Percentiles rank a stretch among this genome's conserved stretches.
phyloP scores from a whole-genome alignment of 2,113 vertebrate species.

The Hyla sarda region DNA sequence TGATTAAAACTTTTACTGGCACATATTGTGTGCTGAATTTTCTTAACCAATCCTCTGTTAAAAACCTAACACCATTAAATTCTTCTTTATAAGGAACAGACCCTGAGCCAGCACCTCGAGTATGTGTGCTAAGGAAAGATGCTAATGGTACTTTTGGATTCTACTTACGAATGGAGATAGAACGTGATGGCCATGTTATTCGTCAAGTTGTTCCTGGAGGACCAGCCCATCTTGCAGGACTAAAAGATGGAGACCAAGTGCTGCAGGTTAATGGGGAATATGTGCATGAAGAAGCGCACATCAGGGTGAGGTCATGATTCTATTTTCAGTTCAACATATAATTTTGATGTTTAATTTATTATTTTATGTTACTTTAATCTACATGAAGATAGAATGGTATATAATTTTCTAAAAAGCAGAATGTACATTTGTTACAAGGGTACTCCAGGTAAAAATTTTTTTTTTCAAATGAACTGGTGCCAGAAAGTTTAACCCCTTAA shows the following conservation, averaged over 20 bases:
- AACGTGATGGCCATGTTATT: slow-evolving; percentile 76
- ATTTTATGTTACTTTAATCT: too few species aligned
- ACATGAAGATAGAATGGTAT: too few species aligned
- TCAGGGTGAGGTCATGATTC: slow-evolving; percentile 68
- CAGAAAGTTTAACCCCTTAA: too few species aligned
- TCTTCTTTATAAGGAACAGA: slow-evolving; percentile 59
- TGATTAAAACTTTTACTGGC: too few species aligned
- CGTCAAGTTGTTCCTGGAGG: slow-evolving; percentile 75
- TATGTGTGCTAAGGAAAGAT: slow-evolving; percentile 82
- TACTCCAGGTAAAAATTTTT: too few species aligned
- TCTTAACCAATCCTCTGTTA: neutral
- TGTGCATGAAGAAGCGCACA: slow-evolving; percentile 69
- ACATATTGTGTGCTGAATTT: too few species aligned
- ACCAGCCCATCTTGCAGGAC: slow-evolving; percentile 72
- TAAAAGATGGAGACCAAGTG: slow-evolving; percentile 73
- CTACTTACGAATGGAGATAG: slow-evolving; percentile 73
- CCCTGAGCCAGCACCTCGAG: slow-evolving; percentile 66
- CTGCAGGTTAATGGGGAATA: slow-evolving; percentile 79
- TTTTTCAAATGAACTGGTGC: too few species aligned
- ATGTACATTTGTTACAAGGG: too few species aligned
- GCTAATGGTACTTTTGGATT: slow-evolving; percentile 79
- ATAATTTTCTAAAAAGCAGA: too few species aligned
- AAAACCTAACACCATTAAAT: neutral
- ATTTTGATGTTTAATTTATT: too few species aligned
- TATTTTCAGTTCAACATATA: neutral